Base-by-base conservation (phyloP, 2,797 vertebrate species). In the Lycodopsis pacificus region DNA sequence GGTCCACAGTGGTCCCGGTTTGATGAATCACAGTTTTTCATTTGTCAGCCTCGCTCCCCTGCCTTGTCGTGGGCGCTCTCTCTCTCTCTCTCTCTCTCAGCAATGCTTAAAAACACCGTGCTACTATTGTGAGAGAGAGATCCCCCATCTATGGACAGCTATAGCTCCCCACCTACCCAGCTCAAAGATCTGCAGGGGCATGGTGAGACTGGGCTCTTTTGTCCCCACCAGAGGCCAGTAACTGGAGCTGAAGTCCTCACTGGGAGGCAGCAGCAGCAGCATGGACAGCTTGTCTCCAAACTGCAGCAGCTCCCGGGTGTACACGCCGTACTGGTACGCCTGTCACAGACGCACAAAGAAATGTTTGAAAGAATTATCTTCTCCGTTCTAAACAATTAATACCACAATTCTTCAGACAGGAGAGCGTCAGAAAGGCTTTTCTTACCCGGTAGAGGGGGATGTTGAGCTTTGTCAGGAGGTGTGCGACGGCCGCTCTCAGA, bases 121-220 rank as follows among this genome's bases (percentile, higher is more conserved):
- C 34, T 34, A 10, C 10, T 32, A 2, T 5, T 30, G 38, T 19
- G 19, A 54, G 22, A 76, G 7, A 36, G 7, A 36, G 27, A 68
- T 51, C 19, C 34, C 1, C 3, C 15, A 6, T 32, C 15, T 8
- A 4, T 66, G 22, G 51, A 3, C 10, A 4, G 5, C 6, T 25
- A 7, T 1, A 56, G 12, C 30, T 56, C 20, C 57, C 13, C 57
- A 78, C 86, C 63, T 67, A 96, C 95, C 93, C 59, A 96, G 88
- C 86, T 96, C 95, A 86, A 96, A 96, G 80, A 94, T 93, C 91
- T 96, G 95, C 84, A 96, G 89, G 0, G 95, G 95, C 89, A 96
- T 86, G 17, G 94, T 95, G 83, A 96, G 87, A 20, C 93, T 89
- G 0, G 80, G 82, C 70, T 94, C 92, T 53, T 93, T 92, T 44